A percentile compares a stretch with the other conserved stretches of the same genome.
These are phyloP conservation scores for Hypanus sabinus DNA, from an alignment of 2,113 vertebrate species.

Conservation along the genomic window DNA sequence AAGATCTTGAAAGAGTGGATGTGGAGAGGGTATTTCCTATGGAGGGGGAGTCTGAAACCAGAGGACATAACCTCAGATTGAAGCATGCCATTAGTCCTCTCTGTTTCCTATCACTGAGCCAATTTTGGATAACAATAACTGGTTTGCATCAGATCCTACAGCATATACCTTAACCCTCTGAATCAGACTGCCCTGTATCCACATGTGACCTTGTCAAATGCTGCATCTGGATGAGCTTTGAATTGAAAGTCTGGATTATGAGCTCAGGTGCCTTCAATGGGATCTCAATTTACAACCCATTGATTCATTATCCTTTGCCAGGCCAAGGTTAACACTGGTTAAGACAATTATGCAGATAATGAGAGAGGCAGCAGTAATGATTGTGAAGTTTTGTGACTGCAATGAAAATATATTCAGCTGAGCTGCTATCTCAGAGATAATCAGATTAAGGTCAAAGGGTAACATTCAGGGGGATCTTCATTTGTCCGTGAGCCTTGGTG, in stretches of 20 bases:
- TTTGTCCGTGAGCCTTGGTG: not conserved
- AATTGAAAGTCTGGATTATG: not conserved
- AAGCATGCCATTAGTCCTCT: too few relatives aligned
- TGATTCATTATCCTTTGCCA: not conserved
- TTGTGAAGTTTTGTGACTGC: not conserved
- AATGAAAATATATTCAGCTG: not conserved
- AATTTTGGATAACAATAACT: too few relatives aligned
- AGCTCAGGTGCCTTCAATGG: not conserved
- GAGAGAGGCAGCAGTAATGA: not conserved
- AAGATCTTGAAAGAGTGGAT: too few relatives aligned
- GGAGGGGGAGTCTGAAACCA: too few relatives aligned
- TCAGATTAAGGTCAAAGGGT: not conserved
- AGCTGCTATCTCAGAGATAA: not conserved
- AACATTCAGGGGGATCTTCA: not conserved
- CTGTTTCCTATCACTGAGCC: too few relatives aligned
- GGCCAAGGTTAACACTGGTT: not conserved
- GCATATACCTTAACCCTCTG: too few relatives aligned
- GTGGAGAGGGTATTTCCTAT: too few relatives aligned
- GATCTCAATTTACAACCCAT: not conserved
- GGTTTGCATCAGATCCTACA: too few relatives aligned
- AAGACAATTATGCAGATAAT: not conserved
- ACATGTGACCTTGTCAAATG: too few relatives aligned
- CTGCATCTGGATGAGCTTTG: not conserved
- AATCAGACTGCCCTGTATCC: too few relatives aligned
- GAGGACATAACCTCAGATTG: too few relatives aligned